Evolutionary conservation across 1,140 invertebrate species (phyloP), one percentile per base, ranked within the genome.

Genomic region (Caerostris extrusa): DNA sequence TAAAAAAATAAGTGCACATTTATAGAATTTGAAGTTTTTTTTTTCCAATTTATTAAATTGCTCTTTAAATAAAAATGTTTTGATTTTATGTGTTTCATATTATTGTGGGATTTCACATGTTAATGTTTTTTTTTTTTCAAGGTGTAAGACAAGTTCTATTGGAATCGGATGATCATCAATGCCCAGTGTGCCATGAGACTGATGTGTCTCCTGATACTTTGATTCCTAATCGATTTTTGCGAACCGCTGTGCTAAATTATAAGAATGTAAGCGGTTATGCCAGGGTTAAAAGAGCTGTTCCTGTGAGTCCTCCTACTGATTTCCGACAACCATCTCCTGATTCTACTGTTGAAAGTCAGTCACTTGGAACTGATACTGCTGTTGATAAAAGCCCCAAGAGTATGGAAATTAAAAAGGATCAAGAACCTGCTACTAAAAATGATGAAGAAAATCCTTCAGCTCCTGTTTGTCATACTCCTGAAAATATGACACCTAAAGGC

Each of bases 81-180:
- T 34, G 34, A 34, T 34, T 34, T 34, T 34, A 34, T 34, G 0
- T 34, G 2, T 61, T 61, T 61, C 1, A 8, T 61, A 61, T 61
- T 61, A 3, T 61, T 10, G 14, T 10, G 5, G 3, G 6, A 14
- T 8, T 61, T 61, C 60, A 61, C 8, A 61, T 10, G 3, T 61
- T 61, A 3, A 61, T 61, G 8, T 61, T 61, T 10, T 0, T 17
- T 50, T 77, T 77, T 77, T 95, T 95, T 95, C 19, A 94, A 98
- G 98, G 98, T 97, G 98, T 99, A 88, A 97, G 98, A 91, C 98
- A 97, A 92, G 97, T 97, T 89, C 96, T 99, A 19, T 95, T 99
- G 71, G 99, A 99, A 95, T 98, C 98, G 2, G 98, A 99, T 95
- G 98, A 99, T 92, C 98, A 99, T 95, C 98, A 98, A 95, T 99